Conservation (phyloP, 2,797 vertebrate genomes). For the Lates japonicus region DNA sequence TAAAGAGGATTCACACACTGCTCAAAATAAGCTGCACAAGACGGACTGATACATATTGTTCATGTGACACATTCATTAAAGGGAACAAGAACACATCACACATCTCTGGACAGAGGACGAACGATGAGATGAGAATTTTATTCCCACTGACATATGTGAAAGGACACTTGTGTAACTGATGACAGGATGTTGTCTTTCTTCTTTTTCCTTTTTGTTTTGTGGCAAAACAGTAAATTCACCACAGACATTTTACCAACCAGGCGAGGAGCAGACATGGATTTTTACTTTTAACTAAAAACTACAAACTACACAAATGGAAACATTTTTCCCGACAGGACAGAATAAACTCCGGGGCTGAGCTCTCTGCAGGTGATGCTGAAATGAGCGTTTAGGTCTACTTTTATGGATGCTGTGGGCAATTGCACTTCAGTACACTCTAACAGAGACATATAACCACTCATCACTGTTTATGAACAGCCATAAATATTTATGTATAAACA, state of each 20-base stretch:
- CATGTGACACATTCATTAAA: constrained; percentile 9
- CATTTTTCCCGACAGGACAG: background rate
- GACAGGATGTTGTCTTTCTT: constrained; percentile 8
- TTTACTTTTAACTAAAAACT: background rate
- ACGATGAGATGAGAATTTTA: constrained; percentile 9
- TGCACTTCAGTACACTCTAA: constrained; percentile 5
- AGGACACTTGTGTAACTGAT: background rate
- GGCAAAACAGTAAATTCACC: background rate
- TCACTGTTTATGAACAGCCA: background rate
- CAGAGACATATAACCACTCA: background rate
- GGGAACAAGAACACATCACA: constrained; percentile 4
- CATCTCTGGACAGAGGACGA: constrained; percentile 2
- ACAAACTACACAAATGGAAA: background rate
- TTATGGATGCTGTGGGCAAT: background rate
- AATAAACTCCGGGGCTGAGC: background rate
- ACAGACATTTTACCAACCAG: background rate
- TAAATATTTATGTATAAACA: constrained; percentile 10
- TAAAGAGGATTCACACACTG: constrained; percentile 1
- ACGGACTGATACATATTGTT: background rate
- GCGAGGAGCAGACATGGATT: background rate
- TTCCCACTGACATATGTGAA: background rate
- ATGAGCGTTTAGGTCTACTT: background rate
- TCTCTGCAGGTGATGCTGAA: background rate
- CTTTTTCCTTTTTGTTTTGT: background rate
- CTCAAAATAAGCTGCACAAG: constrained; percentile 28